Percentiles rank a stretch among this genome's conserved stretches.
These are phyloP conservation scores for Ceuthmochares aereus DNA, from an alignment of 2,113 vertebrate species.

Conservation along the genomic window DNA sequence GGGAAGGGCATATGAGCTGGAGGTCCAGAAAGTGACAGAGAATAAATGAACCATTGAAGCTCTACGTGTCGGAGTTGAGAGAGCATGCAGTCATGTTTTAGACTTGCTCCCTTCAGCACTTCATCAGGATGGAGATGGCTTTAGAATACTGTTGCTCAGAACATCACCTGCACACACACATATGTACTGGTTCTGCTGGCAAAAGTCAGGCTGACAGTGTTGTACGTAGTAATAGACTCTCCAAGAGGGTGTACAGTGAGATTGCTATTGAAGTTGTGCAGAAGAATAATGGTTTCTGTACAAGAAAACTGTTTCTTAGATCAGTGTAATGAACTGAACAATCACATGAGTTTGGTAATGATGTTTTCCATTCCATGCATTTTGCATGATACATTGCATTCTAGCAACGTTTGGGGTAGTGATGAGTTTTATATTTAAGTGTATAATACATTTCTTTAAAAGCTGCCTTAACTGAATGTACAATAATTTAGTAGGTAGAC, in stretches of 20 bases:
- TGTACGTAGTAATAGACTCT: background rate
- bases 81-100: background rate
- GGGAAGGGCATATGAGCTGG: background rate
- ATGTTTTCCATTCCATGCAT: background rate
- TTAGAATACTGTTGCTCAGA: background rate
- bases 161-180: background rate
- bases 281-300: background rate
- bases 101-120: background rate
- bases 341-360: background rate
- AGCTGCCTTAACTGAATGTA: fast-evolving
- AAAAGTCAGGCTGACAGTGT: background rate
- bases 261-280: background rate
- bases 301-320: background rate
- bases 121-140: background rate
- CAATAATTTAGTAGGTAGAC: background rate
- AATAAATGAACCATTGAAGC: too few species aligned
- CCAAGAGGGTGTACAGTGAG: background rate
- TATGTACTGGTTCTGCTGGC: background rate
- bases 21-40: too few species aligned
- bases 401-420: background rate
- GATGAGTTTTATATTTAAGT: background rate
- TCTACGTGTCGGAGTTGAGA: fast-evolving
- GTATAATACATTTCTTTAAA: background rate
- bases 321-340: background rate
- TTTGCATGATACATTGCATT: background rate